Evolutionary conservation across 2,888 invertebrate genomes (phyloP).

Genomic region (Allolobophora icterica): DNA sequence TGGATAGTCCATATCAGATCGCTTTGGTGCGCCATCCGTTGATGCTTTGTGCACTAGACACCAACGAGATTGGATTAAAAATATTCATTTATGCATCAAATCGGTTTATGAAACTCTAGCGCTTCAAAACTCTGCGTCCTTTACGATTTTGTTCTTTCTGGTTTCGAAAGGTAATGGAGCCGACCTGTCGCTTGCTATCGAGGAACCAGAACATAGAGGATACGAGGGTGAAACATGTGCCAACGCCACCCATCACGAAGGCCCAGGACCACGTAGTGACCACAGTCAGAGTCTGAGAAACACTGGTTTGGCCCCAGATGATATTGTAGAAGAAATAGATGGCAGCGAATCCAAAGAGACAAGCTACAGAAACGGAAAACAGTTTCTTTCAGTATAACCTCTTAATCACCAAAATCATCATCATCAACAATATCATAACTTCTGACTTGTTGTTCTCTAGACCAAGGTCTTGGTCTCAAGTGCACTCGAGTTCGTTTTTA

Average conservation of each 20-base stretch:
- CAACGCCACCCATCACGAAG: neutral
- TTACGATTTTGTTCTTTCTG: neutral
- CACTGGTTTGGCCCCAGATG: neutral
- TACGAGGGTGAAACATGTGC: neutral
- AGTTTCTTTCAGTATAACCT: neutral
- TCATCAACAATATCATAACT: too few relatives aligned
- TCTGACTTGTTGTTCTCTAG: too few relatives aligned
- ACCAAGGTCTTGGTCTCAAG: too few relatives aligned
- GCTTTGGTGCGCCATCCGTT: too few relatives aligned
- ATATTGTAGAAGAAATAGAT: neutral
- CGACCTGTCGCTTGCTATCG: neutral
- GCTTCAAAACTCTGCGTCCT: neutral
- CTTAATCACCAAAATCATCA: too few relatives aligned
- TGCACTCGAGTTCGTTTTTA: too few relatives aligned
- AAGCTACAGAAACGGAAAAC: neutral
- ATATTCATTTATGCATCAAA: too few relatives aligned
- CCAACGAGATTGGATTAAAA: too few relatives aligned
- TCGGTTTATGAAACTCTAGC: neutral
- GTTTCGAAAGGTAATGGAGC: neutral
- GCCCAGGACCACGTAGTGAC: neutral
- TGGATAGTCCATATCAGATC: too few relatives aligned
- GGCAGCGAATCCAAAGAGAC: neutral
- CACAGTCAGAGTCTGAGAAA: neutral
- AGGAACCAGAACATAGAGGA: neutral
- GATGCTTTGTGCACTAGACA: too few relatives aligned